Evolutionary conservation across 2,888 invertebrate genomes (phyloP).

Genomic region (Metopia argyrocephala): DNA sequence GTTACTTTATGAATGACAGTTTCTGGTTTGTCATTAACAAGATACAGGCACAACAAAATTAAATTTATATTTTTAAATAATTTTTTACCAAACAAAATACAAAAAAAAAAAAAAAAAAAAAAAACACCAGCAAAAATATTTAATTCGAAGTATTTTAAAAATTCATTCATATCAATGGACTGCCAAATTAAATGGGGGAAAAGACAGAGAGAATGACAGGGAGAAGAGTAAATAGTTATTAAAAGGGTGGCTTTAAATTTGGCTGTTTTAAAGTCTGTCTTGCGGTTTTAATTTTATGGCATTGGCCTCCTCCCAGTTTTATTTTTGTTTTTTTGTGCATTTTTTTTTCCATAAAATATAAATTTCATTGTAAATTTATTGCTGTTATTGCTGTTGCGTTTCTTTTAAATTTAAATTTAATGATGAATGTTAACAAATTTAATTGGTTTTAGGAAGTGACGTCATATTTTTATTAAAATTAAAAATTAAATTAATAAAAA

Average conservation of each 20-base stretch:
- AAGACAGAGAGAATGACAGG: no score
- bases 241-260: slow-evolving; percentile 11
- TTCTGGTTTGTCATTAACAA: slow-evolving; percentile 58
- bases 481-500: not conserved
- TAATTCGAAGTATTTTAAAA: slow-evolving; percentile 50
- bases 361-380: not conserved
- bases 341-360: slow-evolving; percentile 28
- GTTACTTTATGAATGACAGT: slow-evolving; percentile 44
- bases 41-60: slow-evolving; percentile 13
- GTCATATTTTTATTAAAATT: no score
- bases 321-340: not conserved
- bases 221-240: not conserved
- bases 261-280: slow-evolving; percentile 27
- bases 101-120: not conserved
- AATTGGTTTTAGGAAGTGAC: slow-evolving; percentile 64
- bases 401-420: slow-evolving; percentile 2
- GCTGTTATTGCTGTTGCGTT: not conserved
- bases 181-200: not conserved
- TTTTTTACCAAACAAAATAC: slow-evolving; percentile 45
- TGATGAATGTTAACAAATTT: slow-evolving; percentile 60
- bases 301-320: slow-evolving; percentile 34
- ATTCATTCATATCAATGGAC: slow-evolving; percentile 38
- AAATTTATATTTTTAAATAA: slow-evolving; percentile 21
- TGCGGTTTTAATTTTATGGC: slow-evolving; percentile 36
- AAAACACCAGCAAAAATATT: slow-evolving; percentile 50